A percentile compares a stretch with the other conserved stretches of the same genome.
phyloP scores from a whole-genome alignment of 2,888 invertebrate genomes.

The Aradus depressus region DNA sequence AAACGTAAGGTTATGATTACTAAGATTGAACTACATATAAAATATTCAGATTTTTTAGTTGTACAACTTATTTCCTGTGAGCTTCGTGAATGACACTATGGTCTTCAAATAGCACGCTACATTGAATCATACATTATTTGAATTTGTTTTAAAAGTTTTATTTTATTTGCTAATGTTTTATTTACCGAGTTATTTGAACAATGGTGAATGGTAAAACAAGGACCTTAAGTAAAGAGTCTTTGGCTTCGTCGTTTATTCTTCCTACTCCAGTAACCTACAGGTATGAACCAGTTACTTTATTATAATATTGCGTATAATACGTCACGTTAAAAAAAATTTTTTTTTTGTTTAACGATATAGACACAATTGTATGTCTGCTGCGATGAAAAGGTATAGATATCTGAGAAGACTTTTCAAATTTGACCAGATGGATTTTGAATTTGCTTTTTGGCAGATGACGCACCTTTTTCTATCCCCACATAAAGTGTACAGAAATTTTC shows the following conservation, averaged over 20 bases:
- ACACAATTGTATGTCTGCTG: conserved; percentile 65
- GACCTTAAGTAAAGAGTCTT: conserved; percentile 26
- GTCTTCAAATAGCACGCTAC: too few relatives aligned
- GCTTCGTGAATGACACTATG: too few relatives aligned
- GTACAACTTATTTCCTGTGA: too few relatives aligned
- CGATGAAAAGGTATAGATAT: conserved; percentile 80
- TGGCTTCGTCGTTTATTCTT: conserved; percentile 28
- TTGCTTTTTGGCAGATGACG: conserved; percentile 98
- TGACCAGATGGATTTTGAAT: conserved; percentile 99
- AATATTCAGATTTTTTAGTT: too few relatives aligned
- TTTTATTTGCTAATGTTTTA: too few relatives aligned
- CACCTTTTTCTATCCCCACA: conserved; percentile 89
- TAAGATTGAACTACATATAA: too few relatives aligned
- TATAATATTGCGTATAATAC: background rate
- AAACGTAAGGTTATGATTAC: too few relatives aligned
- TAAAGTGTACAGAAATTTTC: conserved; percentile 93
- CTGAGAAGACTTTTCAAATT: conserved; percentile 74
- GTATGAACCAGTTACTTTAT: conserved; percentile 17
- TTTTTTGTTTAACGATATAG: conserved; percentile 38
- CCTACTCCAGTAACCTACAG: conserved; percentile 32
- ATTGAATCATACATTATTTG: too few relatives aligned
- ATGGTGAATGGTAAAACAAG: conserved; percentile 21
- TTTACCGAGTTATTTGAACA: too few relatives aligned
- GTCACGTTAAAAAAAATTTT: background rate
- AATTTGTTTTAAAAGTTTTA: too few relatives aligned